A percentile compares a stretch with the other conserved stretches of the same genome.
These are phyloP conservation scores for Percopsis omiscomaycus DNA, from an alignment of 2,797 vertebrate species.

Conservation along the genomic window DNA sequence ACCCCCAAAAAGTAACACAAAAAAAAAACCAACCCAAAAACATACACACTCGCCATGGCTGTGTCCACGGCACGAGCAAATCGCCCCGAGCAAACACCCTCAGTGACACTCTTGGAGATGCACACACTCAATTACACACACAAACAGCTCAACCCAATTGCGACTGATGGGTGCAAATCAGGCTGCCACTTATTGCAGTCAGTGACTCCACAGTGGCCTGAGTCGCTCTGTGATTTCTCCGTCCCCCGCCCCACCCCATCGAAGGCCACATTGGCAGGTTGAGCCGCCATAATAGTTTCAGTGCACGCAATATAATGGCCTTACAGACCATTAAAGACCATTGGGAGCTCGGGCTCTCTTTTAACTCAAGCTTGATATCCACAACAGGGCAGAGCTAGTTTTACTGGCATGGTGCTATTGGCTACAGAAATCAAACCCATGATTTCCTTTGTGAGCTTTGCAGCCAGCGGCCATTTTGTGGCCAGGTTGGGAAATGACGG, in stretches of 20 bases:
- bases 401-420: conserved; percentile 28
- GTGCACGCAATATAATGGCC: conserved; percentile 41
- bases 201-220: conserved; percentile 33
- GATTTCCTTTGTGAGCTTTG: neutral
- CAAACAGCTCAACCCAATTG: conserved; percentile 36
- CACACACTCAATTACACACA: conserved; percentile 21
- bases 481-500: neutral
- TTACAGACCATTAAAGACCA: conserved; percentile 39
- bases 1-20: neutral
- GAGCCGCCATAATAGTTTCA: conserved; percentile 39
- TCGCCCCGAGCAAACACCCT: neutral
- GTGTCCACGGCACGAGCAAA: neutral
- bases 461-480: conserved; percentile 14
- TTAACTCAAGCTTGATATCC: conserved; percentile 29
- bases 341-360: conserved; percentile 25
- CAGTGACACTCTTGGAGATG: conserved; percentile 23
- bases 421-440: conserved; percentile 15
- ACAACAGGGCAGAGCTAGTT: conserved; percentile 28
- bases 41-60: neutral
- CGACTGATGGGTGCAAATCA: conserved; percentile 55
- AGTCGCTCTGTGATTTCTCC: conserved; percentile 36
- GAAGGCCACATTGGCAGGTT: conserved; percentile 35
- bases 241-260: conserved; percentile 29
- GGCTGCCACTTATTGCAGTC: conserved; percentile 42
- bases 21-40: neutral